Evolutionary conservation across 1,140 invertebrate genomes (phyloP).

Genomic region (Brevipalpus yothersi): DNA sequence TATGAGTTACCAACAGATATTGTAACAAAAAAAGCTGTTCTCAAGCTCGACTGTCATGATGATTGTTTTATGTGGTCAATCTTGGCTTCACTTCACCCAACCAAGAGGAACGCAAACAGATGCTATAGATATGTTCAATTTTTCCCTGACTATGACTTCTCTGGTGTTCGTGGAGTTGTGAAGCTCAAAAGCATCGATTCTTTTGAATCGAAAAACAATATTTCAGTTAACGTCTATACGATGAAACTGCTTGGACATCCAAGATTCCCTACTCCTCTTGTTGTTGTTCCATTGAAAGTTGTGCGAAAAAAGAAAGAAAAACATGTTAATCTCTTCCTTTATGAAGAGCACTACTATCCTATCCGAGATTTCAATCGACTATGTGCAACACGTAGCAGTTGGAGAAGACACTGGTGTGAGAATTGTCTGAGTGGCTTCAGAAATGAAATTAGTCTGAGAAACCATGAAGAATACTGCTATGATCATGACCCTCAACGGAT

Average conservation of each 20-base stretch:
- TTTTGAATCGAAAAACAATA: slow-evolving; percentile 3
- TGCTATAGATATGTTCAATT: neutral
- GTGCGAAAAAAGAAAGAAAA: neutral
- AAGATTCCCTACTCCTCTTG: neutral
- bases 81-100: neutral
- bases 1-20: neutral
- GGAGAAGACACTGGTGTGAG: neutral
- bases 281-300: neutral
- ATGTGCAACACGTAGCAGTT: neutral
- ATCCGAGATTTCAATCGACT: neutral
- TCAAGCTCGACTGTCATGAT: neutral
- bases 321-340: slow-evolving; percentile 3
- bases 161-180: neutral
- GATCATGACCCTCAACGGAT: neutral
- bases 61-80: slow-evolving; percentile 7
- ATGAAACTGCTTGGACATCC: neutral
- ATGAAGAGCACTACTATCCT: neutral
- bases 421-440: neutral
- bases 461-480: neutral
- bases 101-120: neutral
- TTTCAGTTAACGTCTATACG: slow-evolving; percentile 2
- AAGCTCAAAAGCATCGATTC: neutral
- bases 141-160: neutral
- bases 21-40: neutral
- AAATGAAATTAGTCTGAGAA: neutral